A percentile compares a stretch with the other conserved stretches of the same genome.
These are phyloP conservation scores for Drosophila emarginata DNA, from an alignment of 2,888 invertebrate genomes.

Conservation along the genomic window DNA sequence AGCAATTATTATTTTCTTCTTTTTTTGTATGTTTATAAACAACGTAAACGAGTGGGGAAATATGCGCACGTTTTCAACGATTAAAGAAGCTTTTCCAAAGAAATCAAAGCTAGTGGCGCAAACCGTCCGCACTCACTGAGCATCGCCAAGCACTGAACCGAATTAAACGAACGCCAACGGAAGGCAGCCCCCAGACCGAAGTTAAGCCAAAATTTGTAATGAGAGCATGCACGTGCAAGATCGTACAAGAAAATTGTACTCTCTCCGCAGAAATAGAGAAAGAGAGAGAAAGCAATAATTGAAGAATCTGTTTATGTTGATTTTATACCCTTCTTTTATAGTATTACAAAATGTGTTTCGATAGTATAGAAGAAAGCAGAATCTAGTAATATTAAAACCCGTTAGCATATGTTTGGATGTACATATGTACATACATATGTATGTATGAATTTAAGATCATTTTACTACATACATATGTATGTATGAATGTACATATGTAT, in stretches of 20 bases:
- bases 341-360: not conserved
- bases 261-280: not conserved
- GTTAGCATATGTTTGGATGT: too few species aligned
- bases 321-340: not conserved
- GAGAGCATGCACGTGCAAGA: conserved; percentile 47
- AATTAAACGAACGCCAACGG: not conserved
- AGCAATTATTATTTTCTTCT: conserved; percentile 47
- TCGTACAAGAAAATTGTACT: conserved; percentile 39
- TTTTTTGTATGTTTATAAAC: conserved; percentile 47
- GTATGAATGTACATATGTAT: too few species aligned
- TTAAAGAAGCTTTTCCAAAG: conserved; percentile 31
- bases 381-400: too few species aligned
- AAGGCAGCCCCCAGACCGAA: conserved; percentile 4
- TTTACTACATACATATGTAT: too few species aligned
- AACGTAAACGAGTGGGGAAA: conserved; percentile 33
- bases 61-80: conserved; percentile 59
- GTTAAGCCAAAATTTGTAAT: not conserved
- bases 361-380: not conserved
- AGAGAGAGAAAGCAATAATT: not conserved
- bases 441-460: too few species aligned
- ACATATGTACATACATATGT: too few species aligned
- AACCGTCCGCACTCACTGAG: conserved; percentile 47
- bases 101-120: conserved; percentile 23
- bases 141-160: conserved; percentile 54
- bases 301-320: not conserved